phyloP scores from a whole-genome alignment of 2,797 vertebrate species.

The Emydoidea blandingii region DNA sequence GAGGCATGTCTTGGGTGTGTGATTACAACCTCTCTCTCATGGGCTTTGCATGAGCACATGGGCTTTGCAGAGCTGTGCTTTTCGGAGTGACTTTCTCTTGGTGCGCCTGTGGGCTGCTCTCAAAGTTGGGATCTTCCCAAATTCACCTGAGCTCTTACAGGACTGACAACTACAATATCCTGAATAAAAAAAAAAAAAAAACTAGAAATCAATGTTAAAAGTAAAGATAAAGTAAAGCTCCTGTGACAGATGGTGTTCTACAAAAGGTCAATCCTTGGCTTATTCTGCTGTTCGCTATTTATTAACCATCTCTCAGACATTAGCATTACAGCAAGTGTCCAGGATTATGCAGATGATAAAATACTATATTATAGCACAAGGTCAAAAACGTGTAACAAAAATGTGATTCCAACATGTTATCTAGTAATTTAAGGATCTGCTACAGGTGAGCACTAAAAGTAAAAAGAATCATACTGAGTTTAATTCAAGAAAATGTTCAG shows the following conservation, averaged over 20 bases:
- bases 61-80: too few species aligned
- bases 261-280: conserved; percentile 80
- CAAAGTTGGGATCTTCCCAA: conserved; percentile 39
- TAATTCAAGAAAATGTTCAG: background rate
- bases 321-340: conserved; percentile 71
- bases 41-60: too few species aligned
- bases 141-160: conserved; percentile 39
- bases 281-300: conserved; percentile 78
- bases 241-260: conserved; percentile 73
- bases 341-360: conserved; percentile 70
- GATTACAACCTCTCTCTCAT: too few species aligned
- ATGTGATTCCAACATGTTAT: conserved; percentile 53
- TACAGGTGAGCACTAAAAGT: conserved; percentile 40
- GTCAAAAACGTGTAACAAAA: conserved; percentile 69
- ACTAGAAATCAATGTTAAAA: conserved; percentile 32
- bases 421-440: conserved; percentile 56
- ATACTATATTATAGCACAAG: conserved; percentile 72
- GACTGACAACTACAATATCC: conserved; percentile 39
- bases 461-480: conserved; percentile 54
- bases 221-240: conserved; percentile 61
- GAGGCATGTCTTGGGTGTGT: too few species aligned
- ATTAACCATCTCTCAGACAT: conserved; percentile 77
- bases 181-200: conserved; percentile 41
- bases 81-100: background rate
- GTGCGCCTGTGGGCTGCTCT: background rate